Conservation (phyloP, 92 coral and sea anemone species). For the Phymanthus crucifer region DNA sequence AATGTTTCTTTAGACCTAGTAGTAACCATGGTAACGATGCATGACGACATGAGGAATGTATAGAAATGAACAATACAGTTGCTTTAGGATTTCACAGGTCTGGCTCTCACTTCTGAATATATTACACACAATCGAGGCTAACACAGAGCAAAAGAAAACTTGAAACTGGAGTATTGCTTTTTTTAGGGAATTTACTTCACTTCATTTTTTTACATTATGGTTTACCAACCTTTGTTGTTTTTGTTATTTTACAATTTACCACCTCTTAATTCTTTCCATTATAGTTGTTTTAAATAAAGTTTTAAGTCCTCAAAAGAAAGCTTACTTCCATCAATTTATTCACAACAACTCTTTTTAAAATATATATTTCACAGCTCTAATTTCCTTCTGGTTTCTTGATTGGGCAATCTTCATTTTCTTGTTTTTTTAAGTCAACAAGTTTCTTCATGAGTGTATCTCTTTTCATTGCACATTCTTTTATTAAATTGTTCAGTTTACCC, state of each 20-base stretch:
- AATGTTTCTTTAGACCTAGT: too few relatives aligned
- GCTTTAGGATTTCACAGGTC: too few relatives aligned
- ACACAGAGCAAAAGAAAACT: too few relatives aligned
- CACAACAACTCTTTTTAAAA: neutral
- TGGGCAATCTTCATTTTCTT: neutral
- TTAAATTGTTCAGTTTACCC: slow-evolving; percentile 37
- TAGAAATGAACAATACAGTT: too few relatives aligned
- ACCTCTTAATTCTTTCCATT: neutral
- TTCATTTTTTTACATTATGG: neutral
- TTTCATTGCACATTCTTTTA: slow-evolving; percentile 48
- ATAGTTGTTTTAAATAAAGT: neutral
- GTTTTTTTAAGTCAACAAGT: slow-evolving; percentile 40
- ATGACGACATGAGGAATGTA: too few relatives aligned
- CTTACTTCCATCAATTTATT: neutral
- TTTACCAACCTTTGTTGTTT: neutral
- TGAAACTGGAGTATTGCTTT: too few relatives aligned
- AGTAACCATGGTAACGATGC: too few relatives aligned
- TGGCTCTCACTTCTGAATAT: too few relatives aligned
- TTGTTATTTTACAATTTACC: neutral
- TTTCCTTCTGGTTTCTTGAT: neutral
- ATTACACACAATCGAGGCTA: too few relatives aligned
- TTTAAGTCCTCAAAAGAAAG: neutral
- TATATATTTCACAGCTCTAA: neutral
- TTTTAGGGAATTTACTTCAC: too few relatives aligned
- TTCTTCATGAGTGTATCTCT: slow-evolving; percentile 54